Percentiles rank a stretch among this genome's conserved stretches.
phyloP scores from a whole-genome alignment of 2,113 vertebrate species.

The Syrrhaptes paradoxus region DNA sequence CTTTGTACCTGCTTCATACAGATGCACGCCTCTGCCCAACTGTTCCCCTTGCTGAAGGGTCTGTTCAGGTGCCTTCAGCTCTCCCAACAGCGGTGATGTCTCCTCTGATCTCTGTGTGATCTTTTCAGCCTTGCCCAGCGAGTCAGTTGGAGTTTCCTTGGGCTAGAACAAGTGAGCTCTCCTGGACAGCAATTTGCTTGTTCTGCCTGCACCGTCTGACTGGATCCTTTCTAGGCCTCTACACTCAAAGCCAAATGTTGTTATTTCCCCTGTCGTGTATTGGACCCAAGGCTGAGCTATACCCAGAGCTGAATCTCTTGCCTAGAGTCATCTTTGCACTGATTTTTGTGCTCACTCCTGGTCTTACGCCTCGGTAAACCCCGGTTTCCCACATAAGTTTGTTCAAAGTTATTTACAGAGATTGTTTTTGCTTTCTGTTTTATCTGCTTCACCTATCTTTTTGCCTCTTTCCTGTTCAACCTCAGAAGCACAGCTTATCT shows the following conservation, averaged over 20 bases:
- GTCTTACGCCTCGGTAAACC: neutral
- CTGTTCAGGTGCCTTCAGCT: neutral
- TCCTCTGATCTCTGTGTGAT: too few species aligned
- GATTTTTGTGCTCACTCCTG: neutral
- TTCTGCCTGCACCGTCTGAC: neutral
- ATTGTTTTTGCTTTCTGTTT: neutral
- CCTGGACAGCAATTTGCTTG: neutral
- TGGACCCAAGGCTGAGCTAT: neutral
- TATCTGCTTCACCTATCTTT: neutral
- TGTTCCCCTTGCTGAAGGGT: neutral
- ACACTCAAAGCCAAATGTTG: too few species aligned
- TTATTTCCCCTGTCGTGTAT: neutral
- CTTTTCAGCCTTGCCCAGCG: neutral
- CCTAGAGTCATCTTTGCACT: neutral
- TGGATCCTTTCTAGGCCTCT: neutral
- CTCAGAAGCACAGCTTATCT: neutral
- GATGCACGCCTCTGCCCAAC: neutral
- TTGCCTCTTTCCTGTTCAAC: neutral
- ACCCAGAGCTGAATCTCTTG: neutral
- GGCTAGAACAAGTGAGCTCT: rapidly evolving
- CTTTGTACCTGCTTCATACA: neutral
- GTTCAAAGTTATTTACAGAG: neutral
- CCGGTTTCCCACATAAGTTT: neutral
- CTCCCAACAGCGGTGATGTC: neutral
- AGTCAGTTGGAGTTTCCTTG: neutral